Base-by-base conservation (phyloP, 2,797 vertebrate species). In the Alauda arvensis region DNA sequence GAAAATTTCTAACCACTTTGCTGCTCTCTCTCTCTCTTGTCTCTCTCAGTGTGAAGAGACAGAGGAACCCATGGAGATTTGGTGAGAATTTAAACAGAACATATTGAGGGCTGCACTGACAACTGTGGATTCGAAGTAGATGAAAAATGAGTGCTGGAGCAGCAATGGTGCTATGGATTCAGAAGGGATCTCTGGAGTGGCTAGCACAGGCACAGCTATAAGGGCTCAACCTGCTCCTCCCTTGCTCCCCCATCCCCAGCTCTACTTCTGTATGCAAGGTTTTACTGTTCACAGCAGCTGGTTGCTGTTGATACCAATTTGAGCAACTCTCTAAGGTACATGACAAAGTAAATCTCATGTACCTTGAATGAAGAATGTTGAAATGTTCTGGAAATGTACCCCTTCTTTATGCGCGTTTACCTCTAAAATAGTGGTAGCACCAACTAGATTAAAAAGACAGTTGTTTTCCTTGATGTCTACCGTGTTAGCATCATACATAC, bases 1-100 rank as follows among this genome's bases (percentile, higher is more conserved):
- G 78, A 91, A 95, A 76, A 95, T 87, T 92, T 92, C 84, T 87
- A 91, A 85, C 80, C 77, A 78, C 66, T 72, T 90, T 76, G 87
- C 80, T 77, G 75, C 77, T 92, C 67, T 62, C 69, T 88, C 46
- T 87, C 70, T 87, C 68, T 87, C 84, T 94, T 65, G 8, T 91
- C 61, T 87, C n/a, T 83, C 82, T 85, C 56, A 89, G 76, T 66
- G 74, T 77, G 78, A 96, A 96, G 77, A 92, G 60, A 87, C 77
- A 61, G 76, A 77, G 66, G 79, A 95, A 93, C 72, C 85, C 60
- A 90, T 56, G 34, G 82, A 90, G 92, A 93, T 72, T 93, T 1
- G 3, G 68, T 90, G 84, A 89, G 86, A 84, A 92, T 90, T 85
- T 83, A 77, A 93, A 86, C 52, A 87, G 74, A 93, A 67, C 86